phyloP scores from a whole-genome alignment of 92 coral and sea anemone genomes.

The Porites evermanni region DNA sequence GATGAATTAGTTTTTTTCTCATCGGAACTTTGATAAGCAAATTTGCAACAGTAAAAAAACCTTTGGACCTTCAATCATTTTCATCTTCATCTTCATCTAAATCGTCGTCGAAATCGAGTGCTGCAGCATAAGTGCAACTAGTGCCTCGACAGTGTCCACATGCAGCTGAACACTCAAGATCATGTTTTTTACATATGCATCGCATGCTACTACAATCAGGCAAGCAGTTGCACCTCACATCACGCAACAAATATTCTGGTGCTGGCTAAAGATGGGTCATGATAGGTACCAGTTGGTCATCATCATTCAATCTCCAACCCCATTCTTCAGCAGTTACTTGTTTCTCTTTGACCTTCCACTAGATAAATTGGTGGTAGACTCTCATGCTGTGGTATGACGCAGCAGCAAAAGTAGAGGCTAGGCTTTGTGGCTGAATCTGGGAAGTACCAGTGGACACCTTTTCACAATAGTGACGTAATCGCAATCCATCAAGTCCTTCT shows the following conservation, averaged over 20 bases:
- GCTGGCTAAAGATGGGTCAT: conserved; percentile 36
- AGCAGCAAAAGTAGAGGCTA: background rate
- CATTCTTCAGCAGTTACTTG: conserved; percentile 17
- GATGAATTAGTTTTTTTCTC: background rate
- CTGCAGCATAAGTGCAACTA: conserved; percentile 32
- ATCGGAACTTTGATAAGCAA: background rate
- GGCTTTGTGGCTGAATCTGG: conserved; percentile 24
- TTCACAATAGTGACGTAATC: conserved; percentile 17
- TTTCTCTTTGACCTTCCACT: conserved; percentile 36
- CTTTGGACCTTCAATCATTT: background rate
- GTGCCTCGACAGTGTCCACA: conserved; percentile 61
- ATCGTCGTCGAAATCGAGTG: background rate
- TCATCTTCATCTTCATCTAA: conserved; percentile 12
- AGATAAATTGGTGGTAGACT: conserved; percentile 12
- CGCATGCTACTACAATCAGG: conserved; percentile 38
- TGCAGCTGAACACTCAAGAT: conserved; percentile 38
- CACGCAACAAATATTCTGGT: conserved; percentile 17
- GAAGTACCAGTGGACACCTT: conserved; percentile 36
- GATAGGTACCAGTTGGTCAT: conserved; percentile 10
- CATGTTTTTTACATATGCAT: conserved; percentile 39
- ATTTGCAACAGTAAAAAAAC: background rate
- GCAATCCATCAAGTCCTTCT: conserved; percentile 28
- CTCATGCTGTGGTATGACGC: conserved; percentile 30
- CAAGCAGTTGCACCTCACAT: conserved; percentile 39
- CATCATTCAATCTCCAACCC: conserved; percentile 24